Conservation (phyloP, 2,113 vertebrate genomes). For the Trematocara unimaculatum region DNA sequence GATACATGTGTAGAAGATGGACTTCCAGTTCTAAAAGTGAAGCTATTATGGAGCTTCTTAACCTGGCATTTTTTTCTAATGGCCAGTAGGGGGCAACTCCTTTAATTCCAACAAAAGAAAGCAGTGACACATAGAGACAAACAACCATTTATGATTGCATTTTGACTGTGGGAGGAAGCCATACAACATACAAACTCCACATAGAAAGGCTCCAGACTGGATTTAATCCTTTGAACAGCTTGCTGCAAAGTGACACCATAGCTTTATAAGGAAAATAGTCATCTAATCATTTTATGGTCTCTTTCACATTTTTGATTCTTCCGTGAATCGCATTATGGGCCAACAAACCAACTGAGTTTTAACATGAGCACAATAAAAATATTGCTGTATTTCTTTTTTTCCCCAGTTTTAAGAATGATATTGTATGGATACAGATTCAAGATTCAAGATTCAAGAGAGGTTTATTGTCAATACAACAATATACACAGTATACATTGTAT, state of each 20-base stretch:
- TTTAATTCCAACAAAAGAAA: not conserved
- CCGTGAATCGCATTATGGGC: not conserved
- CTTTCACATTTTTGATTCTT: not conserved
- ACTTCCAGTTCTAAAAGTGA: not conserved
- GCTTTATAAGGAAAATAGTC: not conserved
- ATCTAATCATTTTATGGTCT: not conserved
- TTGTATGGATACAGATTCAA: not conserved
- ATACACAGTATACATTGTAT: no score
- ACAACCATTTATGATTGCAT: not conserved
- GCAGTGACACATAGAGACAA: not conserved
- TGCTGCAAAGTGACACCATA: not conserved
- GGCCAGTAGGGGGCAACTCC: not conserved
- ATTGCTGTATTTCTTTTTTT: not conserved
- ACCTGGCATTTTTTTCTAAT: not conserved
- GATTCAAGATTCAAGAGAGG: no score
- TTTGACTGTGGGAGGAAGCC: not conserved
- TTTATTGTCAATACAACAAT: no score
- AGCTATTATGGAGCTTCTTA: not conserved
- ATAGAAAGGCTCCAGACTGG: not conserved
- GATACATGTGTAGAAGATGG: not conserved
- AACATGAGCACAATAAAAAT: not conserved
- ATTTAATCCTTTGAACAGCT: not conserved
- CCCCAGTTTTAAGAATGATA: accelerated
- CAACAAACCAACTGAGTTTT: accelerated
- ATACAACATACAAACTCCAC: not conserved